Percentiles rank a stretch among this genome's conserved stretches.
Evolutionary conservation across 2,888 invertebrate genomes (phyloP).

Genomic region (Keiferia lycopersicella): DNA sequence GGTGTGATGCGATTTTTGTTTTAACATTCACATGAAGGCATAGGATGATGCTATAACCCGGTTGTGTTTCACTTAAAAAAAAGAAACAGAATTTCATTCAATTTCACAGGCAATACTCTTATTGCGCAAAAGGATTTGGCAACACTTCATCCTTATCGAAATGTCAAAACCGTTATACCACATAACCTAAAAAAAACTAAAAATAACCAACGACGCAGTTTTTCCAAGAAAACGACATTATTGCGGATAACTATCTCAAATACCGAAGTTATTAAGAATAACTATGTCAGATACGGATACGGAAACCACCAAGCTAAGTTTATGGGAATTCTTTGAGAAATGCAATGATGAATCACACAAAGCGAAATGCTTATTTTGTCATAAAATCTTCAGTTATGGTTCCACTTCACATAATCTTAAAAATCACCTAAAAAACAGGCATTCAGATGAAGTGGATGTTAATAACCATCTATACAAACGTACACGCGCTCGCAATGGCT

Average conservation of each 20-base stretch:
- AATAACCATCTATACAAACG: not conserved
- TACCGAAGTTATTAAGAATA: not conserved
- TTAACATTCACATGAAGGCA: too few relatives aligned
- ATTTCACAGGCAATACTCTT: too few relatives aligned
- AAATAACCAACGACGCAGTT: not conserved
- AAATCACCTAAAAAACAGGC: conserved; percentile 1
- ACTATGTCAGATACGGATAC: conserved; percentile 16
- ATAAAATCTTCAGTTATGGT: conserved; percentile 2
- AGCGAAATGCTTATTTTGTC: conserved; percentile 9
- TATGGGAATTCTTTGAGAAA: conserved; percentile 14
- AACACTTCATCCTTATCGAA: too few relatives aligned
- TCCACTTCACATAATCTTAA: conserved; percentile 14
- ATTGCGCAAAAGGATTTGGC: too few relatives aligned
- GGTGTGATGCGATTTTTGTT: too few relatives aligned
- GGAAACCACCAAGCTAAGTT: conserved; percentile 8
- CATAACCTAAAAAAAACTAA: too few relatives aligned
- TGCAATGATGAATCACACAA: not conserved
- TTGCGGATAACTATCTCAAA: not conserved
- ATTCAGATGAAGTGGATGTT: conserved; percentile 10
- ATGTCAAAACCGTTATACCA: too few relatives aligned
- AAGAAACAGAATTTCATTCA: too few relatives aligned
- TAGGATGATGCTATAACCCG: too few relatives aligned
- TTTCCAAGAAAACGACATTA: not conserved
- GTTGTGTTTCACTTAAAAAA: too few relatives aligned
- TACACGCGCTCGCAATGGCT: not conserved